Base-by-base conservation (phyloP, 2,888 invertebrate species). In the Chrysotoxum bicinctum region DNA sequence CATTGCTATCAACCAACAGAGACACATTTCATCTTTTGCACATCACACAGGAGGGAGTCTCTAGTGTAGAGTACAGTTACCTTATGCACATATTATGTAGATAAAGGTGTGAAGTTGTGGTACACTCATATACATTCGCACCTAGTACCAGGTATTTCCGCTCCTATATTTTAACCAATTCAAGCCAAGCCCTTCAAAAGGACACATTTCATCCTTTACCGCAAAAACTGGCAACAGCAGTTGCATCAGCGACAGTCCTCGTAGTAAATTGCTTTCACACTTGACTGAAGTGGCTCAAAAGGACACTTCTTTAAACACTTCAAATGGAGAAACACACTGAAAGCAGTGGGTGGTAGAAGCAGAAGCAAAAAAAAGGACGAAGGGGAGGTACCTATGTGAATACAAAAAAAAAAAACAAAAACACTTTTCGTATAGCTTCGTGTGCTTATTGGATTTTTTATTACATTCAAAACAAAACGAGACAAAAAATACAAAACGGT, bases 201-300 rank as follows among this genome's bases (percentile, higher is more conserved):
- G 40, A 69, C 69, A 69, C 54, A 54, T 69, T 69, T 69, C 69
- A 69, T 69, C 60, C 62, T 72, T 60, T 62, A 72, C 72, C 82
- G 48, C 82, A 78, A 54, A 54, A 64, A 50, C 66, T 43, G 54
- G 80, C 74, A 80, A 66, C 72, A 72, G 66, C 73, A 79, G 70
- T 45, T 40, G 30, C 81, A 86, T 60, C 77, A 58, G 72, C 66
- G 43, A 37, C 77, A 70, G 64, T 78, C 70, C 82, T 86, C 74
- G 16, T 43, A 74, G 82, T 78, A 86, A 86, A 86, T 86, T 86
- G 86, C 82, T 82, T 86, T 86, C 82, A 82, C 86, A 82, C 86
- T 86, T 82, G 82, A 86, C 64, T 86, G 86, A 78, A 86, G 82
- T 78, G 60, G 30, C 82, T 86, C 80, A 82, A 86, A 86, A 82